phyloP scores from a whole-genome alignment of 2,113 vertebrate genomes.

The Gorilla gorilla region DNA sequence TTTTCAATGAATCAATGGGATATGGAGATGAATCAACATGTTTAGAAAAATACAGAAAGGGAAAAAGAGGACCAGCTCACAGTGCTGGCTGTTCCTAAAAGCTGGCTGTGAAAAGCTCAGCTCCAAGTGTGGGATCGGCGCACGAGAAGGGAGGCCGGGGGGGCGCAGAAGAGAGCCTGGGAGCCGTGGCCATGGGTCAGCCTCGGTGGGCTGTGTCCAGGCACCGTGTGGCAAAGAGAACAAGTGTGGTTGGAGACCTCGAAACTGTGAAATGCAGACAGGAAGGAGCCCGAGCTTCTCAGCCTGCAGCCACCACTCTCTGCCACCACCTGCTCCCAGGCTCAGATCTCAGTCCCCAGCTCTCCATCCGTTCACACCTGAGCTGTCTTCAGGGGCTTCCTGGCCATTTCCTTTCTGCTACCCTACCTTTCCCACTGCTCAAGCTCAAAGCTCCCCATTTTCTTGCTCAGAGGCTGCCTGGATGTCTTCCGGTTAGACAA shows the following conservation, averaged over 20 bases:
- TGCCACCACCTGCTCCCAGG: background rate
- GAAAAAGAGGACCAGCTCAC: background rate
- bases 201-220: accelerated
- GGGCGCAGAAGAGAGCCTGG: background rate
- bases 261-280: background rate
- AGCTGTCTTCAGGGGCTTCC: background rate
- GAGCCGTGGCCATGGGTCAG: slow-evolving; percentile 44
- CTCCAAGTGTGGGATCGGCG: slow-evolving; percentile 15
- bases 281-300: background rate
- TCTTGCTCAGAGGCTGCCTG: background rate
- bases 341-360: background rate
- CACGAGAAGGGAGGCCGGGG: background rate
- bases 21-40: slow-evolving; percentile 62
- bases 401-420: background rate
- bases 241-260: background rate
- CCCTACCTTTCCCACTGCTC: background rate
- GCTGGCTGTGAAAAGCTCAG: slow-evolving; percentile 58
- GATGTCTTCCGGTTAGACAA: background rate
- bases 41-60: slow-evolving; percentile 69
- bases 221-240: accelerated
- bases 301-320: no score
- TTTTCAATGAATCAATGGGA: slow-evolving; percentile 59
- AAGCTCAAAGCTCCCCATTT: background rate
- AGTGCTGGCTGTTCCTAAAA: slow-evolving; percentile 1
- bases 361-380: background rate